Evolutionary conservation across 2,797 vertebrate species (phyloP), one percentile per base, ranked within the genome.

Genomic region (Schizopygopsis malacanthus): DNA sequence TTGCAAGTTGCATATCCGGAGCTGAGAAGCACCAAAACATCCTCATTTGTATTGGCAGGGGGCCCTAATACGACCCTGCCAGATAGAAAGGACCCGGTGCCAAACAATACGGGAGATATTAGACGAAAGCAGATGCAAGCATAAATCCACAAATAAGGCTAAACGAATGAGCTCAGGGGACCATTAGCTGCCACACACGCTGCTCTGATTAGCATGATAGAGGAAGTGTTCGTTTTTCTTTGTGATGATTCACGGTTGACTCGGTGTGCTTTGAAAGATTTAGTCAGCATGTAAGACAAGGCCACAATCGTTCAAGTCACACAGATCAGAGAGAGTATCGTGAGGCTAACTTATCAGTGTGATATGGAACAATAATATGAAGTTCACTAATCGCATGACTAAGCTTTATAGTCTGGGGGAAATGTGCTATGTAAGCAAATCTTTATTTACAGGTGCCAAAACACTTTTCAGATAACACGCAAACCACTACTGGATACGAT

Each of bases 181-280:
- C 87, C 92, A 92, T 87, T 93, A 92, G 75, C 83, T 59, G n/a
- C 47, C 20, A 11, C 77, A 86, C 94, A 94, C 90, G 90, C 65
- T 92, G 94, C 89, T 95, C 88, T 91, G 88, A 94, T 95, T 94
- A 95, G 20, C 70, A 87, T 77, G 93, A 92, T 92, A 93, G 93
- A 94, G 93, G 92, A 79, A 94, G 89, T 86, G 85, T 85, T 28
- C 28, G 28, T 28, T 28, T 28, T 92, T 94, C 91, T 90, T 91
- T 92, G 88, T 88, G 88, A 90, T 91, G 92, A 94, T 89, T 93
- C 90, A 91, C 72, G 63, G 86, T 86, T 78, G 90, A 89, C 76
- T 76, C 88, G 79, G 84, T 84, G 84, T 82, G 67, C 76, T 89
- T 89, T 59, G 84, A 54, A 18, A 75, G 83, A 69, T 90, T 91